Evolutionary conservation across 2,113 vertebrate species (phyloP).

Genomic region (Sapayoa aenigma): DNA sequence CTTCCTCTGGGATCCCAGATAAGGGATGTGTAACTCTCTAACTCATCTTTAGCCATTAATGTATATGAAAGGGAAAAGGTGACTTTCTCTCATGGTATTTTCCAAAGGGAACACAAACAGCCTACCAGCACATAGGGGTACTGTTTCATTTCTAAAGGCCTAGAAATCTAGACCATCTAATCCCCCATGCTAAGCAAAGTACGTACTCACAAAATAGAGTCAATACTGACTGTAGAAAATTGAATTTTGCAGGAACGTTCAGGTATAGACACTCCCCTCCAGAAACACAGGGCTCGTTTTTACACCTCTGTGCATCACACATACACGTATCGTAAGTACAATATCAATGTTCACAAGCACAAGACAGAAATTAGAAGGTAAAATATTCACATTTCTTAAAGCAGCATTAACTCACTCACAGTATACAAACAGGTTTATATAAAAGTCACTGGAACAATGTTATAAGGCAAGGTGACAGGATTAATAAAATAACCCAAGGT

Average conservation of each 20-base stretch:
- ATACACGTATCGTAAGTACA: background rate
- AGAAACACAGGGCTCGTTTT: background rate
- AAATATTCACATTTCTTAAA: background rate
- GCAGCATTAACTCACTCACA: background rate
- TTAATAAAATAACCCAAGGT: background rate
- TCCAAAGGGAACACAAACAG: background rate
- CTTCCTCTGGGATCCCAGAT: background rate
- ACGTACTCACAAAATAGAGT: background rate
- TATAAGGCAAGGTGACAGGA: constrained; percentile 56
- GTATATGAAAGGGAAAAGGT: background rate
- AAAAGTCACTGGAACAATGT: constrained; percentile 11
- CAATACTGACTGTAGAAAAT: background rate
- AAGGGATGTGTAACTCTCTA: background rate
- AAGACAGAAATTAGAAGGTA: background rate
- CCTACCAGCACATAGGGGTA: background rate
- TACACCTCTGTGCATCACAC: background rate
- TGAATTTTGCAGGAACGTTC: background rate
- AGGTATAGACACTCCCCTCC: background rate
- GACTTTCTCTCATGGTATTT: background rate
- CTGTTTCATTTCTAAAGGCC: background rate
- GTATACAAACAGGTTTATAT: background rate
- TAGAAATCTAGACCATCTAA: background rate
- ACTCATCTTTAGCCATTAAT: background rate
- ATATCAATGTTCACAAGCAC: background rate
- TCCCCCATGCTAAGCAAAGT: background rate